These are phyloP conservation scores for Phasianus colchicus DNA, from an alignment of 2,113 vertebrate genomes.

Conservation along the genomic window DNA sequence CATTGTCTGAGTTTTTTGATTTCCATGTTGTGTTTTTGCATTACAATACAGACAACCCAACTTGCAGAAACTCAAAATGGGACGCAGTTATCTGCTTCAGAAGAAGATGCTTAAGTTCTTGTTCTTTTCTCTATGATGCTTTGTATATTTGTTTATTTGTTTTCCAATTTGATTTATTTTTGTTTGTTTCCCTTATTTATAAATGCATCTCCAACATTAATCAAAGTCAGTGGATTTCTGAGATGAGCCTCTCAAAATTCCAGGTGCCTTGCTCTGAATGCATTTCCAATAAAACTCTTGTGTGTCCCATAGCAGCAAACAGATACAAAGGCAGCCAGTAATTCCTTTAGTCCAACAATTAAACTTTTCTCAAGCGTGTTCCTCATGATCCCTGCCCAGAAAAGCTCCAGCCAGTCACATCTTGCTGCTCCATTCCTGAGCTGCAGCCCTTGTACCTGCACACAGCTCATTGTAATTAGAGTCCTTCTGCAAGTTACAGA, in stretches of 20 bases:
- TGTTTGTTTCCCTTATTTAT: neutral
- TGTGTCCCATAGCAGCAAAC: neutral
- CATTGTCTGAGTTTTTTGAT: neutral
- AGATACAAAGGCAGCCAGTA: neutral
- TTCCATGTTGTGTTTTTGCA: constrained; percentile 54
- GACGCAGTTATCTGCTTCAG: constrained; percentile 7
- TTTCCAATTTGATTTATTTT: neutral
- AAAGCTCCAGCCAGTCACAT: neutral
- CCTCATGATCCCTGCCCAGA: neutral
- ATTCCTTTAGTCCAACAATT: neutral
- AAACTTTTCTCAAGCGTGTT: neutral
- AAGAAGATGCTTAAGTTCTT: neutral
- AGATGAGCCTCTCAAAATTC: neutral
- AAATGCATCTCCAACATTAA: neutral
- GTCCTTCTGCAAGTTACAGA: constrained; percentile 35
- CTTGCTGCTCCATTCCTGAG: neutral
- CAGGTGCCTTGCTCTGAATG: neutral
- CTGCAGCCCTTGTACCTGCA: neutral
- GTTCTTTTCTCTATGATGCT: neutral
- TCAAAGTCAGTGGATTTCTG: neutral
- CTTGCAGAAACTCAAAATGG: constrained; percentile 45
- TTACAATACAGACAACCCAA: constrained; percentile 51
- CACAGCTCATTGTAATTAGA: neutral
- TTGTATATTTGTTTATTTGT: constrained; percentile 10
- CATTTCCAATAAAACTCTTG: neutral